Conservation (phyloP, 2,113 vertebrate species). For the Pteruthius melanotis region DNA sequence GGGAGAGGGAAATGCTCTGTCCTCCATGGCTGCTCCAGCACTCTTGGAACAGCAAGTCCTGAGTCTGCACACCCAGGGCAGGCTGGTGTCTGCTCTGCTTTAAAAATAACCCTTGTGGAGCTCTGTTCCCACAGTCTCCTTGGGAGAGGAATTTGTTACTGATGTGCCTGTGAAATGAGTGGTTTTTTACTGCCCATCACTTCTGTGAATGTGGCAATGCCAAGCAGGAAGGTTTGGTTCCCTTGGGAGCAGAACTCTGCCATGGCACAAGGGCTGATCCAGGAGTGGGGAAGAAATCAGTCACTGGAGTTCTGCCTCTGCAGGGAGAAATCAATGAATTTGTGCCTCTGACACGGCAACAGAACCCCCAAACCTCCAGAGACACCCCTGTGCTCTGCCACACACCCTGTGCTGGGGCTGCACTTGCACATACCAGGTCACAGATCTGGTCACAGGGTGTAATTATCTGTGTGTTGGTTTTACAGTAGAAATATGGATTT, state of each 20-base stretch:
- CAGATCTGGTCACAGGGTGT: neutral
- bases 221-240: neutral
- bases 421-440: accelerated
- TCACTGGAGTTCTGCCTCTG: neutral
- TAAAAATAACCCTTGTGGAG: neutral
- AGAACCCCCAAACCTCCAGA: neutral
- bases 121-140: neutral
- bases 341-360: neutral
- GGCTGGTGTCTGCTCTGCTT: neutral
- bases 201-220: neutral
- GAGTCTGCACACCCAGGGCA: neutral
- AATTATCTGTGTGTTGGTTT: neutral
- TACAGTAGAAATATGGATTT: neutral
- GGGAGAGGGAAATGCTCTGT: neutral
- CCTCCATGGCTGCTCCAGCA: accelerated
- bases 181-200: neutral
- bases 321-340: neutral
- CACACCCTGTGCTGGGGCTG: accelerated
- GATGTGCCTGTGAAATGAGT: neutral
- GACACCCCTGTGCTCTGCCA: neutral
- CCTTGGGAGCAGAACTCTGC: neutral
- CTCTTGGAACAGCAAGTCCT: neutral
- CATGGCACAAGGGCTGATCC: neutral
- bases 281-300: neutral
- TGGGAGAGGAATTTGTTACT: neutral